Evolutionary conservation across 2,888 invertebrate species (phyloP).

Genomic region (Drosophila recens): DNA sequence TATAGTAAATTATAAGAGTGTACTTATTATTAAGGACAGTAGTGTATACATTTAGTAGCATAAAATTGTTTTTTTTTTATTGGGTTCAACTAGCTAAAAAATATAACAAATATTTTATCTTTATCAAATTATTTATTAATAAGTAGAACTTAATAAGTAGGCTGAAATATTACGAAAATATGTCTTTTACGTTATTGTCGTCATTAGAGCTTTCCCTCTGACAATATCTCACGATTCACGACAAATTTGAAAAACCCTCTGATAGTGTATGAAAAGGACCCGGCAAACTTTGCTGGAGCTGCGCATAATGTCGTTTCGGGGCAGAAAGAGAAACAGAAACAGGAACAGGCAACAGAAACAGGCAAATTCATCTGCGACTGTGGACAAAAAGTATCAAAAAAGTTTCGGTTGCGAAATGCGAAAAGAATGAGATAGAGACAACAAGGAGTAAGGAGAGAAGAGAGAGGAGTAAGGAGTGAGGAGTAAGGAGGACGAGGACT

Average conservation of each 20-base stretch:
- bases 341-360: conserved; percentile 40
- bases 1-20: too few species aligned
- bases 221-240: not conserved
- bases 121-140: too few species aligned
- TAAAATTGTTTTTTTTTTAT: too few species aligned
- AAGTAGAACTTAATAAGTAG: too few species aligned
- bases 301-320: conserved; percentile 68
- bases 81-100: too few species aligned
- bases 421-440: conserved; percentile 57
- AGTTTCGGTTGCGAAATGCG: conserved; percentile 73
- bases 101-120: too few species aligned
- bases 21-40: too few species aligned
- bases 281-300: conserved; percentile 64
- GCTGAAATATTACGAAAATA: too few species aligned
- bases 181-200: too few species aligned
- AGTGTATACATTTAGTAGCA: too few species aligned
- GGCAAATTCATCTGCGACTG: conserved; percentile 75
- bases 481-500: not conserved
- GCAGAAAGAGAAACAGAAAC: conserved; percentile 28
- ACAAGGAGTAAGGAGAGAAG: conserved; percentile 5
- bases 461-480: not conserved
- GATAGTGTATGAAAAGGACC: conserved; percentile 35
- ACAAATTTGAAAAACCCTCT: not conserved
- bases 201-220: too few species aligned
- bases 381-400: conserved; percentile 60